phyloP scores from a whole-genome alignment of 2,113 vertebrate species.

The Mesoclemmys tuberculata region DNA sequence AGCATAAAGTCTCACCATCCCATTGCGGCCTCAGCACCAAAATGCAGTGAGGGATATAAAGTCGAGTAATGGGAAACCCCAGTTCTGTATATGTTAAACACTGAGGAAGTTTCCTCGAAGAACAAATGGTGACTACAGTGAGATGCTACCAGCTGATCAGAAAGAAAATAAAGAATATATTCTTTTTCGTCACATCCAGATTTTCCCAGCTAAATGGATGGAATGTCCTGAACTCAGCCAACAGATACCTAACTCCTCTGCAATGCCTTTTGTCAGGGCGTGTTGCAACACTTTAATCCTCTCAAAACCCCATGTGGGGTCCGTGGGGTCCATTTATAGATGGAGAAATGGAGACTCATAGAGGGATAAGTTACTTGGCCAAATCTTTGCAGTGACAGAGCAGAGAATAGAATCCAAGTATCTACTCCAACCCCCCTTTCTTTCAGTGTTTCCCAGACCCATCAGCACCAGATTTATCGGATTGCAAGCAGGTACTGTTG shows the following conservation, averaged over 20 bases:
- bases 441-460: neutral
- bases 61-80: rapidly evolving
- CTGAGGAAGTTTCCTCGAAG: neutral
- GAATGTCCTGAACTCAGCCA: neutral
- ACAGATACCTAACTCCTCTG: rapidly evolving
- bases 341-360: neutral
- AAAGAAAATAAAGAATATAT: neutral
- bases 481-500: neutral
- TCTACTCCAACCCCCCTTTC: neutral
- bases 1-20: rapidly evolving
- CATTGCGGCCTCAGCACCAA: rapidly evolving
- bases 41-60: neutral
- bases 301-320: neutral
- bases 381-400: neutral
- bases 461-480: neutral
- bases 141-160: rapidly evolving
- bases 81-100: no score
- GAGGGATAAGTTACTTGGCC: rapidly evolving
- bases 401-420: neutral
- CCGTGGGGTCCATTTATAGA: neutral
- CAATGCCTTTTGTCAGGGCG: rapidly evolving
- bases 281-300: neutral
- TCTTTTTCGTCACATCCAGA: rapidly evolving
- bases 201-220: neutral
- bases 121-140: neutral